Conservation (phyloP, 2,888 invertebrate genomes). For the Petrophora chlorosata region DNA sequence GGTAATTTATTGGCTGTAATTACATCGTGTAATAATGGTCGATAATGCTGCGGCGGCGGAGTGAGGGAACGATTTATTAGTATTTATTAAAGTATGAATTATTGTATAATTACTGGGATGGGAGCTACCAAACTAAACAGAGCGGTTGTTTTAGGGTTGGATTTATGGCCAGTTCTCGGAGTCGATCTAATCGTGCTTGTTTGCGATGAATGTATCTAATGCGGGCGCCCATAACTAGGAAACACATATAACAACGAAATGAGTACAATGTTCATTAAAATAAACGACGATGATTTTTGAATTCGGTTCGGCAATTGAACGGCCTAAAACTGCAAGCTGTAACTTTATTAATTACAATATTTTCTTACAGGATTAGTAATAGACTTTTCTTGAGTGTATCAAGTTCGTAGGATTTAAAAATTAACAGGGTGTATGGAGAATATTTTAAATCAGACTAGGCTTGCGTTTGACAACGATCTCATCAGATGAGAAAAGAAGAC, state of each 20-base stretch:
- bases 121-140: conserved; percentile 80
- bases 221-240: not conserved
- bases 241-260: not conserved
- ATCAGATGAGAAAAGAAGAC: no score
- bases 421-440: no score
- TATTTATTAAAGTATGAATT: conserved; percentile 84
- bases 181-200: conserved; percentile 69
- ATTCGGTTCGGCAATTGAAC: no score
- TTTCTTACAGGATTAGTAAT: no score
- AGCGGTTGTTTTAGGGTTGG: conserved; percentile 76
- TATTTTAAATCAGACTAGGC: no score
- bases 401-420: no score
- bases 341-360: no score
- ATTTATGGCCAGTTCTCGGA: conserved; percentile 78
- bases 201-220: conserved; percentile 51
- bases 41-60: conserved; percentile 69
- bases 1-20: conserved; percentile 82
- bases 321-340: no score
- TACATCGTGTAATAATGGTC: conserved; percentile 81
- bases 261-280: no score
- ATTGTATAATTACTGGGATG: conserved; percentile 82
- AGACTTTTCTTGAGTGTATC: no score
- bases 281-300: no score
- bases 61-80: conserved; percentile 79
- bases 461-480: no score